Base-by-base conservation (phyloP, 2,113 vertebrate species). In the Tringa solitaria region DNA sequence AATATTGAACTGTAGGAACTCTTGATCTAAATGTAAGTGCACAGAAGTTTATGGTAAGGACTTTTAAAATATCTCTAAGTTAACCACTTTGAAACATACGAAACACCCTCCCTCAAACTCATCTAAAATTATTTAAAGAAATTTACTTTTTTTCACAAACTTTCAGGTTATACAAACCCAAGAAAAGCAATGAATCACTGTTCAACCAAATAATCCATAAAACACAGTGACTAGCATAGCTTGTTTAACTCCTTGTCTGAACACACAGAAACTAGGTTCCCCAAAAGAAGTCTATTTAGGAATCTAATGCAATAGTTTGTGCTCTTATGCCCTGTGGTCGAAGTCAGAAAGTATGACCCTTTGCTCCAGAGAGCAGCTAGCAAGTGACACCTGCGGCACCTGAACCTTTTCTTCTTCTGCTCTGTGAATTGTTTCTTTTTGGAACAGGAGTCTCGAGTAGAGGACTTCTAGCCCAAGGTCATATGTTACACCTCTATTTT, bases 111-210 rank as follows among this genome's bases (percentile, higher is more conserved):
- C 73, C 7, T 69, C 5, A 91, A 89, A 65, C 18, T 65, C 11
- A 69, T 46, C 12, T 8, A 63, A 89, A 92, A n/a, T 35, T 16
- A 27, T 77, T 76, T 41, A 46, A 85, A 78, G 3, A 30, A 43
- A 69, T 8, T 7, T 45, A 24, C 3, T 12, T 67, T 54, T 54
- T 12, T 33, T 9, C 37, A 9, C 27, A 63, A 46, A 27, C 16
- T 60, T 81, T 33, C 1, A 0, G 6, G 11, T 32, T 69, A 9
- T 46, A n/a, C 0, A 2, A 0, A 3, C 21, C 4, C 21, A 48
- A 63, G 12, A 67, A 41, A 65, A 48, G 14, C 13, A 50, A 14
- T 12, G n/a, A 43, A 68, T 30, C 11, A 14, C 8, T 39, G 20
- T 1, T 20, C 8, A 57, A 24, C 11, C 21, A 61, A 81, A 63